Percentiles rank a stretch among this genome's conserved stretches.
Evolutionary conservation across 2,113 vertebrate species (phyloP).

Genomic region (Terrapene triunguis): DNA sequence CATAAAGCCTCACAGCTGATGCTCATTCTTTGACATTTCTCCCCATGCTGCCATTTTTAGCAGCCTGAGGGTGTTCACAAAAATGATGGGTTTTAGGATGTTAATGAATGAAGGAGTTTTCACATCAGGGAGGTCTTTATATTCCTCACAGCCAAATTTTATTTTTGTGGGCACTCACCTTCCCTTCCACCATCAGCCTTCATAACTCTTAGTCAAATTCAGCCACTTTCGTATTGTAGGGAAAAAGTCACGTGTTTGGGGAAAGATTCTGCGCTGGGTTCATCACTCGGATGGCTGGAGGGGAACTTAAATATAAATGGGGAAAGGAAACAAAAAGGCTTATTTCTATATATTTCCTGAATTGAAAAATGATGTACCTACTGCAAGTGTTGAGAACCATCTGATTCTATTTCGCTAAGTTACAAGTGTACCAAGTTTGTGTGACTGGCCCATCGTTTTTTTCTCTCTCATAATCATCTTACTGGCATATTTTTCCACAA

Average conservation of each 20-base stretch:
- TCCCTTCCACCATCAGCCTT: neutral
- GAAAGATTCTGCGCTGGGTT: neutral
- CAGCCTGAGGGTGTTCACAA: neutral
- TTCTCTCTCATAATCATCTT: neutral
- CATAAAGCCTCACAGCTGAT: constrained; percentile 55
- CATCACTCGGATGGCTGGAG: neutral
- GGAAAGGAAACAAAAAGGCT: neutral
- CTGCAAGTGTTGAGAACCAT: neutral
- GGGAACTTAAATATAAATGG: neutral
- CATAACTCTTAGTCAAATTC: neutral
- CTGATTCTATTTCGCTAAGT: neutral
- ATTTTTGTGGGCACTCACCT: neutral
- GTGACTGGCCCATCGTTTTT: neutral
- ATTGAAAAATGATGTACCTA: neutral
- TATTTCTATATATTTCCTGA: neutral
- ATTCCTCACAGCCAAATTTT: neutral
- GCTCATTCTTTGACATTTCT: constrained; percentile 4
- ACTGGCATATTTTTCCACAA: neutral
- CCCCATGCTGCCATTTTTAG: constrained; percentile 27
- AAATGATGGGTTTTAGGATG: constrained; percentile 12
- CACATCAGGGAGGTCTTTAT: neutral
- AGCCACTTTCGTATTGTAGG: neutral
- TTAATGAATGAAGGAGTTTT: constrained; percentile 57
- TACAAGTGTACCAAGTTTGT: neutral
- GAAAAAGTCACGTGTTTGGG: neutral